Base-by-base conservation (phyloP, 2,888 invertebrate species). In the Zhuqinia jingwanae region DNA sequence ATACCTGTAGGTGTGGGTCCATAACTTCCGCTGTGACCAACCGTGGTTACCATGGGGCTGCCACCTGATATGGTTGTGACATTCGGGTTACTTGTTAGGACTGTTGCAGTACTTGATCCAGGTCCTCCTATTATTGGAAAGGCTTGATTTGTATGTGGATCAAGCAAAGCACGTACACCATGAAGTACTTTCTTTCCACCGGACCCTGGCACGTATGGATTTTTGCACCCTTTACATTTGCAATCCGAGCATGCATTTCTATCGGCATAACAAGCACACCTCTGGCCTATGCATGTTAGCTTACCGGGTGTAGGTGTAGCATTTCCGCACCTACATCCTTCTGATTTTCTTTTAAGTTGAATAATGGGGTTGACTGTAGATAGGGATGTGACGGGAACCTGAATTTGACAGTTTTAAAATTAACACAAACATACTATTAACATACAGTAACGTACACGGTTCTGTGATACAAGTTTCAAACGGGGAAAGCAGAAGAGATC, bases 221-320 rank as follows among this genome's bases (percentile, higher is more conserved):
- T 98, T 91, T 97, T 94, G 92, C 98, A 98, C 0, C 98, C 98
- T 92, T 96, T 95, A 93, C 98, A 98, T 92, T 96, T 96, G 93
- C 98, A 98, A 91, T 96, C 96, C 6, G 96, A 94, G 92, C 98
- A 98, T 0, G 97, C 96, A 92, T 96, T 96, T 90, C 96, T 96
- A 90, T 96, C 96, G 3, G 97, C 97, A 92, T 98, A 98, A 93
- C 98, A 98, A 0, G 97, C 97, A 93, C 98, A 98, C 88, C 98
- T 93, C 92, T 97, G 97, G 0, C 98, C 98, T 92, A 98, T 97
- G 92, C 98, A 98, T 0, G 98, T 98, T 60, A 97, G 93, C 92
- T 97, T 97, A 3, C 97, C 97, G 0, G 97, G 97, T 20, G 96
- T 96, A 0, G 96, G 95, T 0, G 97, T 97, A 0, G 97, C 96